A percentile compares a stretch with the other conserved stretches of the same genome.
phyloP scores from a whole-genome alignment of 2,888 invertebrate species.

The Cantharis rustica region DNA sequence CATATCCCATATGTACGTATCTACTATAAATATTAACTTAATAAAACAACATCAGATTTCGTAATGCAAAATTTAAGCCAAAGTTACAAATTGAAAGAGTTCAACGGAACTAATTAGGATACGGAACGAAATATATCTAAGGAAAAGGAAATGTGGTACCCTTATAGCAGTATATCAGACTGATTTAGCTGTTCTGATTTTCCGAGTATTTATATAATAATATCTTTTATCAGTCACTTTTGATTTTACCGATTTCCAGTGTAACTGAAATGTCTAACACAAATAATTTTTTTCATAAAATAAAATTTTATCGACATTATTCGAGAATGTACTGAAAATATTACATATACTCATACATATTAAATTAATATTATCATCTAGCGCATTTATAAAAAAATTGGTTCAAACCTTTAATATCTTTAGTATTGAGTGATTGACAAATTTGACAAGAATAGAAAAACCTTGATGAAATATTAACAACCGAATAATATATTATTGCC shows the following conservation, averaged over 20 bases:
- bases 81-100: slow-evolving; percentile 18
- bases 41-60: slow-evolving; percentile 5
- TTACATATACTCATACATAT: background rate
- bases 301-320: background rate
- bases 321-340: background rate
- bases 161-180: slow-evolving; percentile 32
- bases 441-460: background rate
- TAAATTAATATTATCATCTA: background rate
- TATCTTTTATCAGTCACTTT: background rate
- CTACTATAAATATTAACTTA: background rate
- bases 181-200: slow-evolving; percentile 28
- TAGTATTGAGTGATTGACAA: background rate
- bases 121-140: slow-evolving; percentile 34
- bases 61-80: slow-evolving; percentile 4
- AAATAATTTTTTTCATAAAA: background rate
- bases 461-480: too few species aligned
- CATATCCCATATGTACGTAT: background rate
- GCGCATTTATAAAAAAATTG: background rate
- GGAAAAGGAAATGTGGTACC: slow-evolving; percentile 36
- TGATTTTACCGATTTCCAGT: background rate
- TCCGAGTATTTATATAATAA: slow-evolving; percentile 12
- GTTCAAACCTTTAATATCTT: background rate
- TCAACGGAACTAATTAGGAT: slow-evolving; percentile 34
- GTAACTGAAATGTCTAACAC: background rate
- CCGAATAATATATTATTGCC: background rate